These are phyloP conservation scores for Bovichtus variegatus DNA, from an alignment of 2,797 vertebrate species.

Conservation along the genomic window DNA sequence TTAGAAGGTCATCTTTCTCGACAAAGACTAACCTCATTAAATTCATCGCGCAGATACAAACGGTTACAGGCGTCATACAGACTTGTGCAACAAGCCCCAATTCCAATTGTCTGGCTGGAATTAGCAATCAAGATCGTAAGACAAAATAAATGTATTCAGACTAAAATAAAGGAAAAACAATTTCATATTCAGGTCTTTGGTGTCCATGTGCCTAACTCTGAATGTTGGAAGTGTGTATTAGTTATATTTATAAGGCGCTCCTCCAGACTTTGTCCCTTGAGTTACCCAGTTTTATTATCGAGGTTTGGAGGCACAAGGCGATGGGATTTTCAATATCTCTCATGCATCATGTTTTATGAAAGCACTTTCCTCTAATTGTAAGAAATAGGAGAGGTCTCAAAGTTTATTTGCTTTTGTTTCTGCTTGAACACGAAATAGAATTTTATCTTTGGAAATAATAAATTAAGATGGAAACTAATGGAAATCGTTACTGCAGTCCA, in stretches of 20 bases:
- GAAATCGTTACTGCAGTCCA: constrained; percentile 20
- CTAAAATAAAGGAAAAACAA: constrained; percentile 24
- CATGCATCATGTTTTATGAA: constrained; percentile 52
- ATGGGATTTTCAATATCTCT: constrained; percentile 45
- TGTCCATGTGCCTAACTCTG: constrained; percentile 12
- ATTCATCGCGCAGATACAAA: constrained; percentile 45
- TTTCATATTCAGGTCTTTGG: constrained; percentile 22
- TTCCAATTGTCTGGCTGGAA: constrained; percentile 50
- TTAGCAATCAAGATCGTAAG: constrained; percentile 53
- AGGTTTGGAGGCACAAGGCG: constrained; percentile 1
- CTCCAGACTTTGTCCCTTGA: constrained; percentile 21
- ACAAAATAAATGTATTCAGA: constrained; percentile 44
- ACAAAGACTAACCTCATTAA: constrained; percentile 63
- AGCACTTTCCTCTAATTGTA: constrained; percentile 36
- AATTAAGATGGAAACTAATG: constrained; percentile 28
- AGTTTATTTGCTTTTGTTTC: constrained; percentile 8
- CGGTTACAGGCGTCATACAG: constrained; percentile 14
- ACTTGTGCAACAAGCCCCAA: constrained; percentile 10
- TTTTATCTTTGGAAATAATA: constrained; percentile 32
- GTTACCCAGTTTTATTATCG: constrained; percentile 30
- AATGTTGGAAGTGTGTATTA: constrained; percentile 22
- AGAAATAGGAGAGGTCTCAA: constrained; percentile 36
- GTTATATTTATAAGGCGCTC: constrained; percentile 36
- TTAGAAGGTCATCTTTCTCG: constrained; percentile 68
- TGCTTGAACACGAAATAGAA: background rate